phyloP scores from a whole-genome alignment of 2,113 vertebrate species.

The Dolichallabes microphthalmus region DNA sequence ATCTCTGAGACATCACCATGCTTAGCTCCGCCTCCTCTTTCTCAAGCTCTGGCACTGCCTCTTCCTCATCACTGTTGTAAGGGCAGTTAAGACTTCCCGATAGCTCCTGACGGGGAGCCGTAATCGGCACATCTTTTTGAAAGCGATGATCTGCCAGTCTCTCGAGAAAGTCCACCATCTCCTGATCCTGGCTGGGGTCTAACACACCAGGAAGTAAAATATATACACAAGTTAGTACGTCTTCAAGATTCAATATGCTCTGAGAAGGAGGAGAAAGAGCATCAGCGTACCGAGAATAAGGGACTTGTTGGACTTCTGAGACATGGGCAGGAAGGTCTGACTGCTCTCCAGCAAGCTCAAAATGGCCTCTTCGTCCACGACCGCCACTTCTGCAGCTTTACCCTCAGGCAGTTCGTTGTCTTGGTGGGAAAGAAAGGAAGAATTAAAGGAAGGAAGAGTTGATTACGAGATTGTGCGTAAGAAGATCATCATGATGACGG shows the following conservation, averaged over 20 bases:
- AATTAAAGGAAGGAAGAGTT: background rate
- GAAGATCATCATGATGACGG: background rate
- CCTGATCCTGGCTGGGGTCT: slow-evolving; percentile 83
- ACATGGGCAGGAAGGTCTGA: slow-evolving; percentile 85
- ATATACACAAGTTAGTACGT: background rate
- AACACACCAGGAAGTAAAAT: slow-evolving; percentile 33
- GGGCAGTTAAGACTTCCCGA: slow-evolving; percentile 73
- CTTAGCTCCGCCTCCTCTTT: slow-evolving; percentile 92
- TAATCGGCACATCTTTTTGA: slow-evolving; percentile 69
- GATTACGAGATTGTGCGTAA: too few relatives aligned
- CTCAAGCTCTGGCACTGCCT: slow-evolving; percentile 85
- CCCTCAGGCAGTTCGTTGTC: slow-evolving; percentile 63
- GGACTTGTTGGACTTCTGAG: slow-evolving; percentile 82
- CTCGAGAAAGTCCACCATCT: slow-evolving; percentile 86
- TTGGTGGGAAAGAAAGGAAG: slow-evolving; percentile 52
- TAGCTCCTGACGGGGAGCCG: slow-evolving; percentile 69
- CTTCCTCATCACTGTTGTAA: slow-evolving; percentile 96
- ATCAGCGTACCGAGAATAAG: slow-evolving; percentile 73
- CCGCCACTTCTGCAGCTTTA: slow-evolving; percentile 77
- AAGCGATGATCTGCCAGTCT: slow-evolving; percentile 87
- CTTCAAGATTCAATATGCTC: too few relatives aligned
- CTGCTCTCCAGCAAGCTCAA: slow-evolving; percentile 91
- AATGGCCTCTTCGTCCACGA: slow-evolving; percentile 96
- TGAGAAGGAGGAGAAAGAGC: background rate
- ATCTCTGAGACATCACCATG: slow-evolving; percentile 91